These are phyloP conservation scores for Galaxias olidus DNA, from an alignment of 2,797 vertebrate genomes.

Conservation along the genomic window DNA sequence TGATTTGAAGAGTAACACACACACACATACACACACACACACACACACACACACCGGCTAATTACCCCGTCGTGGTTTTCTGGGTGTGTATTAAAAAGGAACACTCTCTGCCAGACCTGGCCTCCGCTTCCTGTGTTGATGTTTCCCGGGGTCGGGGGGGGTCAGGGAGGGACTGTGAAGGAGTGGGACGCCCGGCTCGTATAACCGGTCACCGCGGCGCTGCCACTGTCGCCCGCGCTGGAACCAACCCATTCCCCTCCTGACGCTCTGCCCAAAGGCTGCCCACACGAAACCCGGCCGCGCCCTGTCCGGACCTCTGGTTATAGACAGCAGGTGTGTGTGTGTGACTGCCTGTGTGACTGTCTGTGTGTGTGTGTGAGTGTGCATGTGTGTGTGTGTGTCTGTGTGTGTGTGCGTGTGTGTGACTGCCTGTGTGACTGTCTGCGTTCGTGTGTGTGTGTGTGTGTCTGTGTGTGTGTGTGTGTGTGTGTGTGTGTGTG, in stretches of 20 bases:
- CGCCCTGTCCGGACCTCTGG: conserved; percentile 51
- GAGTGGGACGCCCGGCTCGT: conserved; percentile 59
- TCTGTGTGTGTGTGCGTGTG: conserved; percentile 1
- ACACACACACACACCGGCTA: conserved; percentile 29
- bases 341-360: too few species aligned
- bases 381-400: conserved; percentile 25
- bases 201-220: conserved; percentile 61
- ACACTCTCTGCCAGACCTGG: conserved; percentile 38
- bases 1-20: conserved; percentile 53
- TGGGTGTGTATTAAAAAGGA: conserved; percentile 52
- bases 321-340: conserved; percentile 56
- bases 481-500: conserved; percentile 4
- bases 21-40: not conserved
- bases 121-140: conserved; percentile 60
- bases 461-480: not conserved
- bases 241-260: conserved; percentile 55
- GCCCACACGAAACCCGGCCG: conserved; percentile 38
- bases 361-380: conserved; percentile 16
- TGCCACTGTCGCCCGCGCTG: conserved; percentile 54
- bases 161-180: conserved; percentile 38
- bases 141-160: conserved; percentile 26
- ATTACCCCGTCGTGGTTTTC: conserved; percentile 49
- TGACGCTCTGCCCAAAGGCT: conserved; percentile 21
- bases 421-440: too few species aligned
- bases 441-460: not conserved